A percentile compares a stretch with the other conserved stretches of the same genome.
Conservation (phyloP, 2,888 invertebrate genomes). For the Camponotus fellah region DNA sequence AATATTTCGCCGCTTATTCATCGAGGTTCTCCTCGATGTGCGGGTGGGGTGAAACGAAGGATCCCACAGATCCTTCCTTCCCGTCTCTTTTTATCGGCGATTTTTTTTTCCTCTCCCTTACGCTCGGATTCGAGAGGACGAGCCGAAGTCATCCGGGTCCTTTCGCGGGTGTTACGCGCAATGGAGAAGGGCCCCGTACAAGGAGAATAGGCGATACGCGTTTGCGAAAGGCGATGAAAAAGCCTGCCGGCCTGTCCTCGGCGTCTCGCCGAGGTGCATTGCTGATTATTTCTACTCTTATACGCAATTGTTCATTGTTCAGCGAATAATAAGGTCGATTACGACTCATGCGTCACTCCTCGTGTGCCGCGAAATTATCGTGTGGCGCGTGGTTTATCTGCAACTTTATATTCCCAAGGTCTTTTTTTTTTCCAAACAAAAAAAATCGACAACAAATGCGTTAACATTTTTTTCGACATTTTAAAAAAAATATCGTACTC, state of each 20-base stretch:
- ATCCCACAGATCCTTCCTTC: slow-evolving; percentile 10
- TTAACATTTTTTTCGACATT: too few relatives aligned
- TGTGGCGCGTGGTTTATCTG: slow-evolving; percentile 35
- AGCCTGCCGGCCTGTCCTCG: slow-evolving; percentile 62
- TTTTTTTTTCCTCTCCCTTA: slow-evolving; percentile 29
- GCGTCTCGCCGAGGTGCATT: slow-evolving; percentile 67
- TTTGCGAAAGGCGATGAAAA: slow-evolving; percentile 40
- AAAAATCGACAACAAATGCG: background rate
- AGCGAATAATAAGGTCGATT: slow-evolving; percentile 77
- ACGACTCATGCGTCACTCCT: slow-evolving; percentile 74
- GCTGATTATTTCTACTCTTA: slow-evolving; percentile 73
- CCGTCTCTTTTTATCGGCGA: background rate
- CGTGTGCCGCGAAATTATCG: slow-evolving; percentile 63
- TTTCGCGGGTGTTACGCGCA: background rate
- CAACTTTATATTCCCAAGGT: slow-evolving; percentile 31
- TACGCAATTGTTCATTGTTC: slow-evolving; percentile 77
- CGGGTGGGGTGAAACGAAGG: slow-evolving; percentile 44
- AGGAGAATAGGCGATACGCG: slow-evolving; percentile 32
- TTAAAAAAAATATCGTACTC: too few relatives aligned
- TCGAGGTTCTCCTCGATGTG: slow-evolving; percentile 51
- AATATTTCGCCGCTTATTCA: slow-evolving; percentile 82
- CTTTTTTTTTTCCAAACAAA: background rate
- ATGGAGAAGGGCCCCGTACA: slow-evolving; percentile 39
- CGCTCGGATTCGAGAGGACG: slow-evolving; percentile 50
- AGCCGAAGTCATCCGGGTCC: background rate